Percentiles rank a stretch among this genome's conserved stretches.
These are phyloP conservation scores for Timandra comae DNA, from an alignment of 2,888 invertebrate species.

Conservation along the genomic window DNA sequence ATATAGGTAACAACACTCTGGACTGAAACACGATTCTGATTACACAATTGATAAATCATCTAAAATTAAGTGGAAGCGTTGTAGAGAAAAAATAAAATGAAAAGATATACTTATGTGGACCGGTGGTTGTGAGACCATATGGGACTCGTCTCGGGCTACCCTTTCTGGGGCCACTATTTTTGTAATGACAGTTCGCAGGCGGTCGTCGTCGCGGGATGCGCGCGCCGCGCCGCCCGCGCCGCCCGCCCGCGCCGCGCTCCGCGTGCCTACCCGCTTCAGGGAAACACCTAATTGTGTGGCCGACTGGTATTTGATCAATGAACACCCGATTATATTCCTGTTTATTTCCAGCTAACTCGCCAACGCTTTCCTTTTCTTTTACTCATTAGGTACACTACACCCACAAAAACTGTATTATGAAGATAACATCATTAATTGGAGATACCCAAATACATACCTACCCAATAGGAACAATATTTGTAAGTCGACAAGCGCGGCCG, in stretches of 20 bases:
- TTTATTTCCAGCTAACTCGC: conserved; percentile 1
- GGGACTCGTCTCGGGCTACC: conserved; percentile 65
- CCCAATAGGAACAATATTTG: no score
- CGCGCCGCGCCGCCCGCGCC: conserved; percentile 17
- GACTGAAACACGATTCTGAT: conserved; percentile 7
- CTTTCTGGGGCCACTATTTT: conserved; percentile 73
- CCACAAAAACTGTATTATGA: no score
- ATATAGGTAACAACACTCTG: no score
- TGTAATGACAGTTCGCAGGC: conserved; percentile 73
- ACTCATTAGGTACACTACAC: no score
- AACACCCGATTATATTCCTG: conserved; percentile 19
- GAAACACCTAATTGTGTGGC: conserved; percentile 65
- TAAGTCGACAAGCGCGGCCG: conserved; percentile 4
- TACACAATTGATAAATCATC: conserved; percentile 17
- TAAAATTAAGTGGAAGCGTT: conserved; percentile 17
- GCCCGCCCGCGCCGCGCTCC: conserved; percentile 9
- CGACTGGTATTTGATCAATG: conserved; percentile 43
- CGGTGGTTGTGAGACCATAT: conserved; percentile 51
- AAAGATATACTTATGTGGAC: conserved; percentile 36
- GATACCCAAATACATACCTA: conserved; percentile 1
- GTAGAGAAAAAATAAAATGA: conserved; percentile 48
- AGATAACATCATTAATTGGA: no score
- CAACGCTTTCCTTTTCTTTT: no score
- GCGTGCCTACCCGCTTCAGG: conserved; percentile 34
- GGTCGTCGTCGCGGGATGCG: conserved; percentile 28